phyloP scores from a whole-genome alignment of 1,140 invertebrate species.

The Luehdorfia chinensis region DNA sequence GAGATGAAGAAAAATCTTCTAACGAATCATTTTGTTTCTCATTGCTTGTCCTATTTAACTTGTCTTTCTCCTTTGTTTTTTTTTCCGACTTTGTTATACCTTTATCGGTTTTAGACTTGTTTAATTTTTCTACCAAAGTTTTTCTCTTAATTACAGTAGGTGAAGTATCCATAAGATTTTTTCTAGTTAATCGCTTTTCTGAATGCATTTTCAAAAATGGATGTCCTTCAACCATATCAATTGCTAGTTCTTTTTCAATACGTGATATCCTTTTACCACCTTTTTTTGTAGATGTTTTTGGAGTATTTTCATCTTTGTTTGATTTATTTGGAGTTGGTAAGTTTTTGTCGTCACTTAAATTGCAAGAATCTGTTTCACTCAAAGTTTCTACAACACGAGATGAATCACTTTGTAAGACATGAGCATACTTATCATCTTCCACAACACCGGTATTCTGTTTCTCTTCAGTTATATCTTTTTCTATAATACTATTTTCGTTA shows the following conservation, averaged over 20 bases:
- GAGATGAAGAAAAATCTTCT: conserved; percentile 30
- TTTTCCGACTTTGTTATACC: conserved; percentile 23
- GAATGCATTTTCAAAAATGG: conserved; percentile 49
- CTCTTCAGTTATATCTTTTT: conserved; percentile 8
- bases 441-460: conserved; percentile 8
- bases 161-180: conserved; percentile 27
- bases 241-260: conserved; percentile 62
- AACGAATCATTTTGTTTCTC: conserved; percentile 21
- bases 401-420: not conserved
- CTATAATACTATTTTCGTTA: conserved; percentile 5
- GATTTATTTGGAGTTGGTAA: not conserved
- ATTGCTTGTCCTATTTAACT: not conserved
- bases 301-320: conserved; percentile 5
- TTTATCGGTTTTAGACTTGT: conserved; percentile 36
- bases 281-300: conserved; percentile 40
- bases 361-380: not conserved
- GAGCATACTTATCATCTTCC: not conserved
- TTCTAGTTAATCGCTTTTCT: conserved; percentile 48
- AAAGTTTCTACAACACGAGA: not conserved
- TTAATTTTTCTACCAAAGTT: conserved; percentile 34
- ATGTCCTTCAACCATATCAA: conserved; percentile 72
- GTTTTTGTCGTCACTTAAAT: conserved; percentile 7
- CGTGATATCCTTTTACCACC: conserved; percentile 41
- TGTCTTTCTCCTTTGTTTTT: conserved; percentile 31
- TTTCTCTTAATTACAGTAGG: conserved; percentile 31